phyloP scores from a whole-genome alignment of 2,888 invertebrate genomes.

The Hirtodrosophila duncani region DNA sequence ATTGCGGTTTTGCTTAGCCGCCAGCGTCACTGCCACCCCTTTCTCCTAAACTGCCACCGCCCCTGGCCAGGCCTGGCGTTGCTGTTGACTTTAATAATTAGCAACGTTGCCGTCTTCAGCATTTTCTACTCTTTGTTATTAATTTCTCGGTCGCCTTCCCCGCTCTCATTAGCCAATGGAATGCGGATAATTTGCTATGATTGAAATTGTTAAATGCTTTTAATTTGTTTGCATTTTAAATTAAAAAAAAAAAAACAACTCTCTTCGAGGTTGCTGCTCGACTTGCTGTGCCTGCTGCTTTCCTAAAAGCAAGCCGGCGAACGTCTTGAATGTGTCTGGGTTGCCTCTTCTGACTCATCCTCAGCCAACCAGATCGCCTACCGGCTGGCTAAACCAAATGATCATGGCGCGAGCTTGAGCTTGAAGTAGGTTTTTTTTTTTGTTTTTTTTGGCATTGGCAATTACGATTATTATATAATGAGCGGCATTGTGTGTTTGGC shows the following conservation, averaged over 20 bases:
- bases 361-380: constrained; percentile 45
- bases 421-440: constrained; percentile 9
- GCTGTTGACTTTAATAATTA: constrained; percentile 54
- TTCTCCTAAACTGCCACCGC: constrained; percentile 1
- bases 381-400: constrained; percentile 48
- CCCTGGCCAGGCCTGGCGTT: constrained; percentile 6
- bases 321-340: background rate
- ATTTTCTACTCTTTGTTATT: constrained; percentile 13
- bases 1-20: constrained; percentile 26
- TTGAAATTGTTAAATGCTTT: constrained; percentile 59
- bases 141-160: constrained; percentile 21
- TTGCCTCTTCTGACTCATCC: constrained; percentile 35
- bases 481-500: constrained; percentile 16
- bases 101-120: constrained; percentile 25
- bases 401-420: no score
- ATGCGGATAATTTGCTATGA: constrained; percentile 69
- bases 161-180: constrained; percentile 51
- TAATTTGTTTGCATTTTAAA: constrained; percentile 66
- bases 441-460: constrained; percentile 12
- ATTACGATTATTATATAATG: constrained; percentile 34
- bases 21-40: background rate
- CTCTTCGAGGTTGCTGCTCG: no score
- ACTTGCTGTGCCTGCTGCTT: no score
- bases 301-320: constrained; percentile 6
- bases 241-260: constrained; percentile 25